A percentile compares a stretch with the other conserved stretches of the same genome.
phyloP scores from a whole-genome alignment of 1,140 invertebrate genomes.

The Aphidius ervi region DNA sequence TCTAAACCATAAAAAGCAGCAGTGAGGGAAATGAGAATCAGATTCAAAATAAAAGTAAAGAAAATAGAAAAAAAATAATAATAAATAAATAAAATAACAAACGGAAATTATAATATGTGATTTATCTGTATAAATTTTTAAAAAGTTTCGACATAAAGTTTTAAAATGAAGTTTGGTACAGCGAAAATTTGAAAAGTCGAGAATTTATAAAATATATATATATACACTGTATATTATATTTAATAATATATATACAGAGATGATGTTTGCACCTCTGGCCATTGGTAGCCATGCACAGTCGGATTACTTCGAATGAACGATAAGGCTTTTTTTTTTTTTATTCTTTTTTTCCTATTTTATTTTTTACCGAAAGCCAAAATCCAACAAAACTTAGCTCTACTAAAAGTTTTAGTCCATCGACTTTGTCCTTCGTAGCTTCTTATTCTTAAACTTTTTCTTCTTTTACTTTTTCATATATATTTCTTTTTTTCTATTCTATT shows the following conservation, averaged over 20 bases:
- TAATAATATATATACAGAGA: background rate
- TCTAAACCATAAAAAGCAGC: no score
- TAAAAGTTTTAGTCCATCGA: slow-evolving; percentile 1
- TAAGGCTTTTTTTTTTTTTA: background rate
- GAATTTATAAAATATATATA: background rate
- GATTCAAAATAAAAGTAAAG: no score
- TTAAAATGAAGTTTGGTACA: background rate
- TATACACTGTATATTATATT: no score
- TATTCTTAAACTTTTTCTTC: slow-evolving; percentile 1
- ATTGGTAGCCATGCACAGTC: slow-evolving; percentile 12
- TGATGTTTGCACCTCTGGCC: slow-evolving; percentile 11
- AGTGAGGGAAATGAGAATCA: no score
- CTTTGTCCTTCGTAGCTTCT: background rate
- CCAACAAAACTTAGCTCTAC: background rate
- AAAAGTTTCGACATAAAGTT: no score
- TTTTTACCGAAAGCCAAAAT: no score
- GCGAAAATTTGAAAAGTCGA: background rate
- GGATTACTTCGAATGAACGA: slow-evolving; percentile 21
- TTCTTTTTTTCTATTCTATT: slow-evolving; percentile 2
- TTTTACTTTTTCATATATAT: background rate
- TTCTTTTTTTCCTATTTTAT: no score
- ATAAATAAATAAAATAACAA: no score
- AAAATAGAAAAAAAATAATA: no score
- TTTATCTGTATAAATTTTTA: no score
- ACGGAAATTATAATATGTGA: no score